Conservation (phyloP, 2,888 invertebrate species). For the Chrysotoxum bicinctum region DNA sequence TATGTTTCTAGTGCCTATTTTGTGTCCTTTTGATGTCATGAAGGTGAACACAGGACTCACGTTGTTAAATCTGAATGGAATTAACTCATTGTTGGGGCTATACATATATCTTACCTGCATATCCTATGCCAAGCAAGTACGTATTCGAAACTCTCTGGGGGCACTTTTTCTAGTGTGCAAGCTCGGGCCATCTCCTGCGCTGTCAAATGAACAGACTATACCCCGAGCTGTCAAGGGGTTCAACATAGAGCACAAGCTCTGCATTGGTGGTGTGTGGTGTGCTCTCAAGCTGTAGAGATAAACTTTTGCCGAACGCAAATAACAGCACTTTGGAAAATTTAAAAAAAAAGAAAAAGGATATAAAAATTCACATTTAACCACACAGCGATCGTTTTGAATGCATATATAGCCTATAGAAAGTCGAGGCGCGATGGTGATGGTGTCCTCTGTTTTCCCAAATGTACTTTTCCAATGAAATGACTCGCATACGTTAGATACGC, state of each 20-base stretch:
- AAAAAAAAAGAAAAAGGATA: constrained; percentile 7
- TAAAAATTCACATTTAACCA: constrained; percentile 20
- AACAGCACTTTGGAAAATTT: constrained; percentile 24
- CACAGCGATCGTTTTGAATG: constrained; percentile 47
- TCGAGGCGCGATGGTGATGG: not conserved
- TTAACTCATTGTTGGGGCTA: constrained; percentile 57
- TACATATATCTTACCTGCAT: not conserved
- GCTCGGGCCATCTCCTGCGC: constrained; percentile 1
- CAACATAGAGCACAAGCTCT: not conserved
- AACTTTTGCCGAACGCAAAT: constrained; percentile 16
- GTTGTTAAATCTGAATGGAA: constrained; percentile 59
- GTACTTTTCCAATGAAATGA: constrained; percentile 23
- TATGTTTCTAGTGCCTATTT: constrained; percentile 46
- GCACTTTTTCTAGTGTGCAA: not conserved
- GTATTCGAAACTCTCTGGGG: constrained; percentile 17
- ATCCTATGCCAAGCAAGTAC: not conserved
- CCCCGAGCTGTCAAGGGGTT: constrained; percentile 19
- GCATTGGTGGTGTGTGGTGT: not conserved
- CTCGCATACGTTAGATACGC: constrained; percentile 15
- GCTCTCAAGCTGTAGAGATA: not conserved
- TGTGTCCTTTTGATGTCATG: constrained; percentile 58
- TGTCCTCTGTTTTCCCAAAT: constrained; percentile 11
- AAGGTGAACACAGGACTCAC: constrained; percentile 35
- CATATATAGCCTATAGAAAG: constrained; percentile 5
- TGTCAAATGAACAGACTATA: constrained; percentile 42